Evolutionary conservation across 2,797 vertebrate genomes (phyloP), one percentile per base, ranked within the genome.

Genomic region (Chanos chanos): DNA sequence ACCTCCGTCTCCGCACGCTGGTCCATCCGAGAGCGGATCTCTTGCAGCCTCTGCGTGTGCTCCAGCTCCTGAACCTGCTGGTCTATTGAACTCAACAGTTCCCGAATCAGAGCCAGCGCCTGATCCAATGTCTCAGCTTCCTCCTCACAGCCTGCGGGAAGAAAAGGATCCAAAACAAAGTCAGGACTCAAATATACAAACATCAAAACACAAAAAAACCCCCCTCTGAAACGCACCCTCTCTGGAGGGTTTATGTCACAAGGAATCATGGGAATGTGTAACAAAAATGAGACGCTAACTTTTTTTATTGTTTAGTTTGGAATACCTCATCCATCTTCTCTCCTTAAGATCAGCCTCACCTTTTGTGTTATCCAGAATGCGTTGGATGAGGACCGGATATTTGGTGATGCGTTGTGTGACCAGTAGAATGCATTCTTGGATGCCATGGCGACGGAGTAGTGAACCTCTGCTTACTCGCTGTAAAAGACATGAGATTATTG

Each of bases 351-450:
- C 8, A 2, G 43, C 15, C 47, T 76, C 31, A 94, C 95, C 93
- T 4, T 85, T 91, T 45, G 91, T 93, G 68, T 94, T 93, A 58
- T 94, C 92, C 55, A 95, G 82, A 73, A 97, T 95, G 33, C 93
- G 89, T 71, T 89, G 89, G 24, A 96, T 83, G 21, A 97, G 91
- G 39, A 94, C 94, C 0, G 94, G 95, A 73, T 97, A 97, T 74
- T 97, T 96, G 60, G 93, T 95, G 78, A 96, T 94, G 24, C 94
- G 87, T 70, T 97, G 95, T 0, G 94, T 97, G 71, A 97, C 93
- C 68, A 97, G 83, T 48, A 97, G 73, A 73, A 95, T 95, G 79
- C 95, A 96, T 70, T 97, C 94, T 44, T 92, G 95, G 18, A 95
- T 84, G 0, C 94, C 95, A 1, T 95, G 93, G 18, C 94, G 87